Conservation (phyloP, 2,888 invertebrate species). For the Lydus trimaculatus region DNA sequence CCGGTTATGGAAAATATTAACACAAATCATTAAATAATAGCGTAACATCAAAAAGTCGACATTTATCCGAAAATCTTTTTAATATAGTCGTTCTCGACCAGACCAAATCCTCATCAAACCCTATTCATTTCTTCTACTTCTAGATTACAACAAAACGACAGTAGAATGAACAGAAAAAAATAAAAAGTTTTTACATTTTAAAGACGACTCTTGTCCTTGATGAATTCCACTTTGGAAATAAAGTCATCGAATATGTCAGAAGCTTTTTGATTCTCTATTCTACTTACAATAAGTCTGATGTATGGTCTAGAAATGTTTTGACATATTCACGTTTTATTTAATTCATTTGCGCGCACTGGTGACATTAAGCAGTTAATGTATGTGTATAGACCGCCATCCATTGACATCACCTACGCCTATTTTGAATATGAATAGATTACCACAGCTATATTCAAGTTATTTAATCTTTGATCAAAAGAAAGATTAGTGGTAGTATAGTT, state of each 20-base stretch:
- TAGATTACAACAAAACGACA: no score
- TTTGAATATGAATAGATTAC: neutral
- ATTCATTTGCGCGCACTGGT: neutral
- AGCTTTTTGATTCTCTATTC: neutral
- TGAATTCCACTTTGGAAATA: neutral
- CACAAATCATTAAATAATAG: constrained; percentile 6
- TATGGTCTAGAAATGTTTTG: constrained; percentile 8
- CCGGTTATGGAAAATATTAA: neutral
- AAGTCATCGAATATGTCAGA: constrained; percentile 9
- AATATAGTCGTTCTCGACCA: neutral
- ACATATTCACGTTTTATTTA: neutral
- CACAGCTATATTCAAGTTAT: neutral
- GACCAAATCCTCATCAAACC: neutral
- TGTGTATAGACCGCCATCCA: neutral
- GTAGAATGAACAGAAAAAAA: no score
- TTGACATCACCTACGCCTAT: neutral
- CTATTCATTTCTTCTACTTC: no score
- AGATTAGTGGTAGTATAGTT: constrained; percentile 3
- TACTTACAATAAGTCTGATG: neutral
- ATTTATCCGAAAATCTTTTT: constrained; percentile 8
- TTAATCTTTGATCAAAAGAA: neutral
- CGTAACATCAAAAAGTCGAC: neutral
- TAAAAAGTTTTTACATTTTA: neutral
- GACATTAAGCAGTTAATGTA: constrained; percentile 2
- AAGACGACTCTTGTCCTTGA: neutral